These are phyloP conservation scores for Graptemys geographica DNA, from an alignment of 2,797 vertebrate species.

Conservation along the genomic window DNA sequence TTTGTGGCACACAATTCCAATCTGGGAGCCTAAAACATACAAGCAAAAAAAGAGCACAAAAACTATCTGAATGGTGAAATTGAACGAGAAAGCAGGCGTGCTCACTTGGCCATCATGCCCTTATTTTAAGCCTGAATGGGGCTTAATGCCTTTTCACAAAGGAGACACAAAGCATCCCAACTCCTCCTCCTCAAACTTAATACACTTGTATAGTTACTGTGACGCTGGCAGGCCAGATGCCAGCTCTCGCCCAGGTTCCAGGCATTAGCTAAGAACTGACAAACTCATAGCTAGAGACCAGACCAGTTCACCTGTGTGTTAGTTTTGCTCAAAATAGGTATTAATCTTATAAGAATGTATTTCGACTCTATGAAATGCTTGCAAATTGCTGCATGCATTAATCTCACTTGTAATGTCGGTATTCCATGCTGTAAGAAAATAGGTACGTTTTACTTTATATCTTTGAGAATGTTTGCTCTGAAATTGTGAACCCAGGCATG, in stretches of 20 bases:
- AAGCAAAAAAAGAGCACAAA: not conserved
- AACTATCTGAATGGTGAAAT: not conserved
- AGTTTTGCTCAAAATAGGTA: not conserved
- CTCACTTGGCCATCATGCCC: not conserved
- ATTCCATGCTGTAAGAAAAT: not conserved
- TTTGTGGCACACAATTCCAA: slow-evolving; percentile 14
- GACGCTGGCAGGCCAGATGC: not conserved
- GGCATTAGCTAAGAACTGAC: not conserved
- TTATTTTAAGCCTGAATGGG: not conserved
- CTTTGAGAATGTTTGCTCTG: not conserved
- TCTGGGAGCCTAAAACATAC: not conserved
- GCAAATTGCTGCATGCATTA: not conserved
- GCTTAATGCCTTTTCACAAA: not conserved
- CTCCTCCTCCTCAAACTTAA: not conserved
- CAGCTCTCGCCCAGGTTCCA: not conserved
- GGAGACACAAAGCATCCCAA: not conserved
- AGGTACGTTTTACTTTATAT: not conserved
- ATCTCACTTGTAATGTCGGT: not conserved
- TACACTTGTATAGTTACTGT: not conserved
- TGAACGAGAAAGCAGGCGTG: not conserved
- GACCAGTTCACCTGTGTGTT: not conserved
- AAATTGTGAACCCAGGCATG: not conserved
- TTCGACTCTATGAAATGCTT: not conserved
- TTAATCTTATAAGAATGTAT: not conserved
- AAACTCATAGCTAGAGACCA: not conserved